phyloP scores from a whole-genome alignment of 2,113 vertebrate species.

The Passerina amoena region DNA sequence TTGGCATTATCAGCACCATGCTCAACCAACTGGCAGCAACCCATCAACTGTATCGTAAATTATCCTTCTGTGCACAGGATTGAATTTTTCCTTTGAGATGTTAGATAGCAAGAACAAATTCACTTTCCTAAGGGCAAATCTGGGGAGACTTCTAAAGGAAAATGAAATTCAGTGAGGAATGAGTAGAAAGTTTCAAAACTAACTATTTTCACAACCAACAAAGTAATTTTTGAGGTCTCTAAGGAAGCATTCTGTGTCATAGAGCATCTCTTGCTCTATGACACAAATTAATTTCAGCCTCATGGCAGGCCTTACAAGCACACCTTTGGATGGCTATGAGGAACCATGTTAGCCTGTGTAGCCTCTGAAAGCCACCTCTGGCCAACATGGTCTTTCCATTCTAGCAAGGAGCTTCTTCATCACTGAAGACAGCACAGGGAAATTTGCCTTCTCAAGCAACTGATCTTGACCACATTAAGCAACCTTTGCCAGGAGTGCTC shows the following conservation, averaged over 20 bases:
- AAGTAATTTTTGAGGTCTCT: background rate
- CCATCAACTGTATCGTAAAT: background rate
- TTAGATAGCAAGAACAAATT: background rate
- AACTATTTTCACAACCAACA: rapidly evolving
- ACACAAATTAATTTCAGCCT: background rate
- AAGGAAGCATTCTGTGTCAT: background rate
- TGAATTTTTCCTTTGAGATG: background rate
- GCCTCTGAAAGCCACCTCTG: background rate
- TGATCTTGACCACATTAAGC: background rate
- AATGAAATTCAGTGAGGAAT: background rate
- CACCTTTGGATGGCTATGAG: background rate
- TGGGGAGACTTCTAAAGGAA: background rate
- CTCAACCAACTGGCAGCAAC: background rate
- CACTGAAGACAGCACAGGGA: background rate
- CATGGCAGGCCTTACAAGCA: background rate
- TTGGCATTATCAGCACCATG: background rate
- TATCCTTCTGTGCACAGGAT: background rate
- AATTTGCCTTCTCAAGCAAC: background rate
- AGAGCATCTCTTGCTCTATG: background rate
- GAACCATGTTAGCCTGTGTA: rapidly evolving
- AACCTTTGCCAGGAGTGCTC: background rate
- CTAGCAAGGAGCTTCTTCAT: background rate
- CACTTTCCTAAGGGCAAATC: background rate
- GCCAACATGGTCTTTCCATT: background rate
- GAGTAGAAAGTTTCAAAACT: background rate